Percentiles rank a stretch among this genome's conserved stretches.
Conservation (phyloP, 2,113 vertebrate species). For the Centrocercus urophasianus region DNA sequence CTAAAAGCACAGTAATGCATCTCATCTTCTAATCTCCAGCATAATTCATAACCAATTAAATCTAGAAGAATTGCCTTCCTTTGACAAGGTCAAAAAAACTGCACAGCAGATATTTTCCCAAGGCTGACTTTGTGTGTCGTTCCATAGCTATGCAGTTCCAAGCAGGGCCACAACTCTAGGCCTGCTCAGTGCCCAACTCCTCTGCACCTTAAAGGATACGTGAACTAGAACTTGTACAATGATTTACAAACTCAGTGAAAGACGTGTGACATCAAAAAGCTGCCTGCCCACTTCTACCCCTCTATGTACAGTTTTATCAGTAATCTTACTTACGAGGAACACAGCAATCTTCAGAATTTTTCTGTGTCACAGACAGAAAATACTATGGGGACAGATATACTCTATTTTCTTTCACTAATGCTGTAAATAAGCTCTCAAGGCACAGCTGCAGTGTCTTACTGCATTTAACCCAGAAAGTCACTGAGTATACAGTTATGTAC, state of each 20-base stretch:
- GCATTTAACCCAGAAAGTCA: background rate
- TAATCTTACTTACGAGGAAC: background rate
- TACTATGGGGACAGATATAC: background rate
- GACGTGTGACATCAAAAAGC: background rate
- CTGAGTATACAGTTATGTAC: background rate
- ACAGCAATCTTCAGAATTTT: background rate
- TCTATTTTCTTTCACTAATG: slow-evolving; percentile 1
- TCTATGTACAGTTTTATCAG: background rate
- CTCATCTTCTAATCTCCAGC: background rate
- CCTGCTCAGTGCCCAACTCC: background rate
- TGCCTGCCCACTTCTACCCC: background rate
- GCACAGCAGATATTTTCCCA: background rate
- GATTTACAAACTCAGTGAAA: background rate
- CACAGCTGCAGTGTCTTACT: background rate
- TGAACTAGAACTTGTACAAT: background rate
- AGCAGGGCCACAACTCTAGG: background rate
- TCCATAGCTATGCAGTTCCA: background rate
- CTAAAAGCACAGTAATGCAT: background rate
- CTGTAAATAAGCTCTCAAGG: background rate
- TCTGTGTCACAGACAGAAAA: background rate
- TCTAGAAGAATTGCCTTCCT: background rate
- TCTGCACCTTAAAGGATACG: background rate
- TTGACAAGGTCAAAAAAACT: background rate
- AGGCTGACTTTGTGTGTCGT: background rate
- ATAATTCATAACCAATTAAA: background rate